Evolutionary conservation across 1,140 invertebrate genomes (phyloP).

Genomic region (Drosophila albomicans): DNA sequence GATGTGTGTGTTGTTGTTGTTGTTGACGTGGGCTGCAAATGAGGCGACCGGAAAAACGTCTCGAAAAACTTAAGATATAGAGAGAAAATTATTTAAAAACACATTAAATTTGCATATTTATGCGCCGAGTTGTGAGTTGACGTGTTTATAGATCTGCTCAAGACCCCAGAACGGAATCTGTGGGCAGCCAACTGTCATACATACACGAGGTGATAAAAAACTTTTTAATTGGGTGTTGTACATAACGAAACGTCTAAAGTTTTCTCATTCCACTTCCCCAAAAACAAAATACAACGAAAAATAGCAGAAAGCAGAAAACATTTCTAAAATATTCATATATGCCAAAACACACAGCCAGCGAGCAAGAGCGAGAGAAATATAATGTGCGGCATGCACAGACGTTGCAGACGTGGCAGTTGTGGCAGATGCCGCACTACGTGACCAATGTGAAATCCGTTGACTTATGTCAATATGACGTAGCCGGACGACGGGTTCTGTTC

Average conservation of each 20-base stretch:
- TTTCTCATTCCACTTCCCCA: conserved; percentile 20
- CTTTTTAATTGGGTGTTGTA: conserved; percentile 75
- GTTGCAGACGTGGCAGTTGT: conserved; percentile 46
- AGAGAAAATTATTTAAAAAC: conserved; percentile 75
- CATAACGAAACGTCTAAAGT: conserved; percentile 54
- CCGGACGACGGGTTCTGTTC: conserved; percentile 39
- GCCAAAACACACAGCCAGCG: conserved; percentile 44
- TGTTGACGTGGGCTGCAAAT: conserved; percentile 61
- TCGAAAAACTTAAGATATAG: conserved; percentile 34
- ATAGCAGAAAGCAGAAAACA: not conserved
- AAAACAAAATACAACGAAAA: conserved; percentile 6
- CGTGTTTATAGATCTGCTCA: conserved; percentile 61
- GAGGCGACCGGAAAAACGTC: conserved; percentile 60
- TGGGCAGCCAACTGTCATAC: conserved; percentile 64
- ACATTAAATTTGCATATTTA: conserved; percentile 79
- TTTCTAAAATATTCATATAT: conserved; percentile 53
- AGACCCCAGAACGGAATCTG: conserved; percentile 36
- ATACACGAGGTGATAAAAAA: conserved; percentile 76
- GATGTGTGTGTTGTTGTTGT: not conserved
- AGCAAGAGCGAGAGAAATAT: not conserved
- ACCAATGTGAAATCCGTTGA: conserved; percentile 80
- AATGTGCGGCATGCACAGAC: conserved; percentile 18
- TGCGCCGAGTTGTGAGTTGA: conserved; percentile 62
- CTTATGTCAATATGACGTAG: conserved; percentile 79
- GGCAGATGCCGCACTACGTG: conserved; percentile 76